phyloP scores from a whole-genome alignment of 92 coral and sea anemone species.

The Palythoa caribaeorum region DNA sequence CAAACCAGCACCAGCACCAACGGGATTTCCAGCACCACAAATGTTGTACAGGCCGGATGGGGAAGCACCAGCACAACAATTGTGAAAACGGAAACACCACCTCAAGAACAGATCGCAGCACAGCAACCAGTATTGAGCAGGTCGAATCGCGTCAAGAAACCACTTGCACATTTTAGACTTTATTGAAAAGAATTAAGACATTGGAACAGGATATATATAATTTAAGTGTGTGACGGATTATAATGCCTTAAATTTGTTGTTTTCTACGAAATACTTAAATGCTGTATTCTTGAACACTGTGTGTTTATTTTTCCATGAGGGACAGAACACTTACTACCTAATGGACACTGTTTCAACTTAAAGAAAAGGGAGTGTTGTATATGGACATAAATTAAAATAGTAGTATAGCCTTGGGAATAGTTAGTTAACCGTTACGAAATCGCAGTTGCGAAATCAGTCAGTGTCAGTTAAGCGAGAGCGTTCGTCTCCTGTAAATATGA shows the following conservation, averaged over 20 bases:
- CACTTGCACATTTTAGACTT: constrained; percentile 25
- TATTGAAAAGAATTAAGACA: neutral
- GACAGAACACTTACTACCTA: too few species aligned
- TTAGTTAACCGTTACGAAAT: too few species aligned
- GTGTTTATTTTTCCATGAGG: too few species aligned
- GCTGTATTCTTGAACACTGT: too few species aligned
- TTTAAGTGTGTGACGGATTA: neutral
- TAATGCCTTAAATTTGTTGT: neutral
- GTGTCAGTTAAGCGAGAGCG: too few species aligned
- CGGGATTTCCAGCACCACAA: constrained; percentile 4
- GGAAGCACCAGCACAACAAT: neutral
- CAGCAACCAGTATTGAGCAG: constrained; percentile 2
- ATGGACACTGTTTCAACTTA: too few species aligned
- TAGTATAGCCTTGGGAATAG: too few species aligned
- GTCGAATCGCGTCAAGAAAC: constrained; percentile 17
- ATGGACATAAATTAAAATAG: too few species aligned
- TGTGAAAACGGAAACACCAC: neutral
- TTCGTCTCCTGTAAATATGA: too few species aligned
- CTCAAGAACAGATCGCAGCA: neutral
- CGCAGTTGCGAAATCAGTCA: too few species aligned
- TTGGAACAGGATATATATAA: neutral
- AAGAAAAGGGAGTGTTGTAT: too few species aligned
- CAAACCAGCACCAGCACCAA: neutral
- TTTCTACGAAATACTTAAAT: too few species aligned
- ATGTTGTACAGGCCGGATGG: constrained; percentile 12